Evolutionary conservation across 2,888 invertebrate genomes (phyloP), one percentile per base, ranked within the genome.

Genomic region (Drosophila flavopinicola): DNA sequence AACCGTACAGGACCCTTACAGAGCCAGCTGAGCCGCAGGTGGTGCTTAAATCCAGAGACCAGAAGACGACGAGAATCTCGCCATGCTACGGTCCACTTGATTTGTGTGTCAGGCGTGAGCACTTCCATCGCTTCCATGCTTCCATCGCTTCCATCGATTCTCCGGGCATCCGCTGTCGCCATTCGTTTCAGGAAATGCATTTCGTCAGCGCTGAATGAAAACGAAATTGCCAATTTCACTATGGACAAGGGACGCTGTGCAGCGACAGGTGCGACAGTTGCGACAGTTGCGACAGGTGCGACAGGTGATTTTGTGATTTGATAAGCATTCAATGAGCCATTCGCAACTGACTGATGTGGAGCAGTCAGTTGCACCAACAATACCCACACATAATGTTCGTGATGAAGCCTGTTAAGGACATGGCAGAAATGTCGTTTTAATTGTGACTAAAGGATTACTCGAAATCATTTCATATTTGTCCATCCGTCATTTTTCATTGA

Each of bases 181-280:
- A 66, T 73, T 66, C 60, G 70, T 85, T 82, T 59, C 82, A 67
- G 85, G 85, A 85, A 85, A 84, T 84, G 78, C 77, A 80, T 79
- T 85, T 83, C 87, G 75, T 86, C 84, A 79, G 69, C 63, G 66
- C 61, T 80, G 68, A 82, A 76, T 83, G 83, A 85, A 87, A 87
- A 74, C 66, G 77, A 87, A 87, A 88, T 88, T 87, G 88, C 66
- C 85, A 87, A 87, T 88, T 87, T 78, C 63, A 63, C 61, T 60
- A 48, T 42, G 54, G 56, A 53, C n/a, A n/a, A n/a, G n/a, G n/a
- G n/a, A n/a, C n/a, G n/a, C n/a, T n/a, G n/a, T n/a, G n/a, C n/a
- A n/a, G n/a, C n/a, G 47, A 33, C 30, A 10, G 11, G 6, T 24
- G n/a, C 20, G 7, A 17, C 25, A 32, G 23, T n/a, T n/a, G n/a